phyloP scores from a whole-genome alignment of 2,113 vertebrate genomes.

The Albula glossodonta region DNA sequence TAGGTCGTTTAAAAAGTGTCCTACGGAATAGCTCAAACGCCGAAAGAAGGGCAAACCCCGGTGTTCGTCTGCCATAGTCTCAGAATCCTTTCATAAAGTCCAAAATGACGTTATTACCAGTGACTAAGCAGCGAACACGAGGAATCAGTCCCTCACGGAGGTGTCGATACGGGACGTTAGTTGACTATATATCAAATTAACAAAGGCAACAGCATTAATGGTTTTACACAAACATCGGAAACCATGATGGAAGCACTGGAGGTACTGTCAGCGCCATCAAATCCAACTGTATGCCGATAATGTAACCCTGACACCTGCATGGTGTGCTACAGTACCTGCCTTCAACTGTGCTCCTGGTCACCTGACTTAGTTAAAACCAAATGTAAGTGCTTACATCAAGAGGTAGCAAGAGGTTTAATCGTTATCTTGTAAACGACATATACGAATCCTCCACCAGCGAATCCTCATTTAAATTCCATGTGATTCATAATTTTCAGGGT shows the following conservation, averaged over 20 bases:
- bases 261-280: background rate
- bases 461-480: background rate
- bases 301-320: background rate
- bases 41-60: conserved; percentile 49
- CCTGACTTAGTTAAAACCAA: background rate
- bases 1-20: conserved; percentile 91
- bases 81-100: background rate
- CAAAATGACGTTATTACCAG: too few species aligned
- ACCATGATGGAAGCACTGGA: background rate
- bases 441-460: too few species aligned
- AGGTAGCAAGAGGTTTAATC: too few species aligned
- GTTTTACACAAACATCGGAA: background rate
- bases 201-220: background rate
- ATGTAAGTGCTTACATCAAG: background rate
- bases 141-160: too few species aligned
- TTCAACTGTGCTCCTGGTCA: background rate
- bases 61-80: conserved; percentile 43
- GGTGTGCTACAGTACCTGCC: background rate
- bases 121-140: too few species aligned
- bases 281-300: background rate
- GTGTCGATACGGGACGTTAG: background rate
- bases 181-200: background rate
- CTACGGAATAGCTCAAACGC: conserved; percentile 79
- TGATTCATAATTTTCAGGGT: background rate
- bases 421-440: too few species aligned